phyloP scores from a whole-genome alignment of 2,888 invertebrate genomes.

The Geophilus truncorum region DNA sequence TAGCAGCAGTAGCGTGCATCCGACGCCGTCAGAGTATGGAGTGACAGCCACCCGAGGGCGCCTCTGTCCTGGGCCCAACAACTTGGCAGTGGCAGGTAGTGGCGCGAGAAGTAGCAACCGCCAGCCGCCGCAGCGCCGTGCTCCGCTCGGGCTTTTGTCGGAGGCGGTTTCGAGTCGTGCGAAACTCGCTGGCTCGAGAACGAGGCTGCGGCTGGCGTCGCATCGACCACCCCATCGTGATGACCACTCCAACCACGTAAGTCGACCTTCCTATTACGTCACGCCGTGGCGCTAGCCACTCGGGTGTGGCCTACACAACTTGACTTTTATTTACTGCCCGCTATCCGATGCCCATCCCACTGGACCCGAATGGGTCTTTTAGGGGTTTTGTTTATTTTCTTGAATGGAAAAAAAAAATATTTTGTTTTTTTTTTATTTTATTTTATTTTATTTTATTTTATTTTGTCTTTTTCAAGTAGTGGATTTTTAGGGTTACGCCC shows the following conservation, averaged over 20 bases:
- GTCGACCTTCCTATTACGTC: conserved; percentile 15
- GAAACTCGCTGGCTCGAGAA: conserved; percentile 1
- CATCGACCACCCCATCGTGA: not conserved
- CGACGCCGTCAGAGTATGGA: not conserved
- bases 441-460: not conserved
- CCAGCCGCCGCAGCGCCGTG: conserved; percentile 5
- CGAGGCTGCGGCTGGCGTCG: conserved; percentile 5
- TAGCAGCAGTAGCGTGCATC: not conserved
- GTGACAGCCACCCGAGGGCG: conserved; percentile 13
- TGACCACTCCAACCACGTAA: conserved; percentile 15
- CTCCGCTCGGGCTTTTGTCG: not conserved
- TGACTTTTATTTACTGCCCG: conserved; percentile 1
- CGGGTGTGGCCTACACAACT: conserved; percentile 14
- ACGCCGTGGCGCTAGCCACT: conserved; percentile 13
- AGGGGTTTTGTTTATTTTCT: no score
- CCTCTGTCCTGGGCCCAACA: not conserved
- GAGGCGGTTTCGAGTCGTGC: not conserved
- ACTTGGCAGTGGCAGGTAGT: not conserved
- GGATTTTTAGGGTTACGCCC: not conserved
- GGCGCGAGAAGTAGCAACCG: not conserved
- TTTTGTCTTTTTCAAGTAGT: no score
- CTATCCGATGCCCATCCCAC: not conserved
- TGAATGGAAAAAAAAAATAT: no score
- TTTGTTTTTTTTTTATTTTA: not conserved
- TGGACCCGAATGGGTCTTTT: not conserved